Base-by-base conservation (phyloP, 2,888 invertebrate species). In the Plemyria rubiginata region DNA sequence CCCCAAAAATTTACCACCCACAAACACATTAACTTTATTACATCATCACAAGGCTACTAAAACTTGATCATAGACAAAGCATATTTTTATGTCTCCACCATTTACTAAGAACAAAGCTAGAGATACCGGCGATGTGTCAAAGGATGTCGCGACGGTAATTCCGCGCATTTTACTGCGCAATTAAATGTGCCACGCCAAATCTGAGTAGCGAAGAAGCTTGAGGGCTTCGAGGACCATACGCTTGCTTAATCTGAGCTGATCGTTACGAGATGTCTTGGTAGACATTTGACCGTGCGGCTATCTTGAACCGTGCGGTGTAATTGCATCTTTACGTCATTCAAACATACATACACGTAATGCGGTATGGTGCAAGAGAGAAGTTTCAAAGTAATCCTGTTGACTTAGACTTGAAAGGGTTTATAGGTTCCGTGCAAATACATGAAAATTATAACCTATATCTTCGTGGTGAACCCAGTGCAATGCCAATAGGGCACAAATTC, bases 161-260 rank as follows among this genome's bases (percentile, higher is more conserved):
- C 65, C 63, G 72, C 60, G 60, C 66, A 71, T 70, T 77, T 79
- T 73, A 78, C 70, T 71, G 69, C 70, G 70, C 66, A 74, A 76
- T 78, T 73, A 79, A 77, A 74, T 62, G 58, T 61, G 60, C 29
- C 12, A 28, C 64, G 57, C 59, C 43, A 45, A 57, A 65, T 65
- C 56, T 50, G 57, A 51, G 45, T 50, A 58, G 60, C 50, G n/a
- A 28, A 0, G 11, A 38, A 38, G 11, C 16, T n/a, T n/a, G n/a
- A 45, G 9, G 11, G 45, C 45, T 11, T 16, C 45, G 15, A 16
- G 15, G 8, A 7, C 8, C 43, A 43, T 15, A 43, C 15, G 15
- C 15, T 43, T 13, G 13, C 22, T 22, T 22, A 22, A 2, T 22
- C 22, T 22, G 22, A 22, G 22, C 22, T 22, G 22, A 22, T 32